phyloP scores from a whole-genome alignment of 2,888 invertebrate genomes.

The Subacronicta megacephala region DNA sequence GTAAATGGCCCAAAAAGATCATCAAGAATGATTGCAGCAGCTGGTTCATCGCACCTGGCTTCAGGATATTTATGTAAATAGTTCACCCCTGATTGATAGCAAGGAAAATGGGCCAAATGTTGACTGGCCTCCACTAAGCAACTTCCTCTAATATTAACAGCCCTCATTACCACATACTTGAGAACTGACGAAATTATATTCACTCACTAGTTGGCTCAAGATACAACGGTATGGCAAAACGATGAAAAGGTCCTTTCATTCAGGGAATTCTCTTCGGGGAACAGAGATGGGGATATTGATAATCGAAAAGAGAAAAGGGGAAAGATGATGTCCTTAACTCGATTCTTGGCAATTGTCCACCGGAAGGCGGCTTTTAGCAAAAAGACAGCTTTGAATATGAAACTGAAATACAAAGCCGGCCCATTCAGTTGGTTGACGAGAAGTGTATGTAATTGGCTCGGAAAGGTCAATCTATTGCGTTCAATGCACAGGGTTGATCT shows the following conservation, averaged over 20 bases:
- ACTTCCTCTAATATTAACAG: constrained; percentile 59
- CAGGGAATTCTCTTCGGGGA: constrained; percentile 79
- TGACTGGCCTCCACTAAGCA: constrained; percentile 44
- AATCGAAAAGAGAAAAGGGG: constrained; percentile 56
- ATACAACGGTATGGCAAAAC: constrained; percentile 83
- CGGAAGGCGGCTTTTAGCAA: constrained; percentile 86
- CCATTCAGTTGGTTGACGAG: constrained; percentile 78
- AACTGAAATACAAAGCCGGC: constrained; percentile 83
- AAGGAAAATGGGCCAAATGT: constrained; percentile 54
- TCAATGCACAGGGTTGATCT: constrained; percentile 44
- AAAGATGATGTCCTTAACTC: constrained; percentile 72
- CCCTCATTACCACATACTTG: constrained; percentile 71
- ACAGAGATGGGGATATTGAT: constrained; percentile 68
- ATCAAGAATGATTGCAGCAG: constrained; percentile 30
- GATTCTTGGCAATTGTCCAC: constrained; percentile 88
- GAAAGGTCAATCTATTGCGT: constrained; percentile 69
- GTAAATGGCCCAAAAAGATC: constrained; percentile 40
- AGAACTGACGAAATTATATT: constrained; percentile 80
- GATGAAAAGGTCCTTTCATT: constrained; percentile 84
- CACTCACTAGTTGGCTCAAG: constrained; percentile 82
- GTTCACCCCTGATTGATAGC: constrained; percentile 50
- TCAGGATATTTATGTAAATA: constrained; percentile 42
- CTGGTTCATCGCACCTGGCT: constrained; percentile 48
- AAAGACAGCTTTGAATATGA: constrained; percentile 78
- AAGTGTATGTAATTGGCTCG: constrained; percentile 73